A percentile compares a stretch with the other conserved stretches of the same genome.
phyloP scores from a whole-genome alignment of 2,888 invertebrate species.

The Campoletis raptor region DNA sequence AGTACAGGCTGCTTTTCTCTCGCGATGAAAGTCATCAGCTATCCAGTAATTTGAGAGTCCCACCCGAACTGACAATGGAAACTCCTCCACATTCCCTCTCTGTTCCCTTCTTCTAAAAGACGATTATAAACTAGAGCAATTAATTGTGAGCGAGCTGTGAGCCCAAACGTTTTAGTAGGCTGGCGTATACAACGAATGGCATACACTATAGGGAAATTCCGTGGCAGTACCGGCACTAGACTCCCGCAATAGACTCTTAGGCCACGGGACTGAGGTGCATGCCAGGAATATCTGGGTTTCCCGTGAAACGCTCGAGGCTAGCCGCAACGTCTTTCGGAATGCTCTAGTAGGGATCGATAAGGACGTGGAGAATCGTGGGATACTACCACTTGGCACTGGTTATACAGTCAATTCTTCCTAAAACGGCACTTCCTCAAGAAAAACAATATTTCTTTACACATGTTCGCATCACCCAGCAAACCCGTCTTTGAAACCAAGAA shows the following conservation, averaged over 20 bases:
- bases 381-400: conserved; percentile 6
- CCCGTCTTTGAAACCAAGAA: neutral
- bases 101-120: conserved; percentile 69
- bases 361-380: conserved; percentile 6
- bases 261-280: conserved; percentile 72
- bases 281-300: conserved; percentile 78
- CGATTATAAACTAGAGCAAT: conserved; percentile 81
- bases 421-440: neutral
- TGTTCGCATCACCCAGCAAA: neutral
- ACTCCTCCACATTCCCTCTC: neutral
- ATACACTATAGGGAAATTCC: conserved; percentile 55
- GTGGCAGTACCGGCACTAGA: conserved; percentile 10
- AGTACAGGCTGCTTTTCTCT: conserved; percentile 5
- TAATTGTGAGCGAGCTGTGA: conserved; percentile 78
- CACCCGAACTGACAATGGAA: conserved; percentile 70
- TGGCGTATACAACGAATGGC: conserved; percentile 31
- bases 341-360: conserved; percentile 61
- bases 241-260: conserved; percentile 45
- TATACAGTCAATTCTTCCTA: conserved; percentile 12
- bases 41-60: conserved; percentile 72
- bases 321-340: conserved; percentile 78
- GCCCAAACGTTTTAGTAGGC: conserved; percentile 7
- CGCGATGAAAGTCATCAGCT: conserved; percentile 55
- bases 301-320: conserved; percentile 77
- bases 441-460: neutral